phyloP scores from a whole-genome alignment of 92 coral and sea anemone species.

The Epizoanthus ramosus region DNA sequence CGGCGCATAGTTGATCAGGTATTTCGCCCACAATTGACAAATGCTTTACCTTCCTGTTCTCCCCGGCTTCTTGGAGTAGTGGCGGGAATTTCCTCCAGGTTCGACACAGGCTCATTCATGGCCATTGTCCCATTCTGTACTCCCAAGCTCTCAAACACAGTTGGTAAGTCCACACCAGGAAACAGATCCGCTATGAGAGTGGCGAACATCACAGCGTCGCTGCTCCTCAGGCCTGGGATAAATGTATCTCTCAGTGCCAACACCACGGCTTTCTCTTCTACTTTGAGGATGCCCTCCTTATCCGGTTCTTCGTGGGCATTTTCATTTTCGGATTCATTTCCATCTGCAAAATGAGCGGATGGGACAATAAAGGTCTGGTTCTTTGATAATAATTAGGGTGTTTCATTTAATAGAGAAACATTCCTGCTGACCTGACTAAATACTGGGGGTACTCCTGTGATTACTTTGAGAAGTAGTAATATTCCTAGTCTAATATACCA shows the following conservation, averaged over 20 bases:
- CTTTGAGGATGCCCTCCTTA: constrained; percentile 46
- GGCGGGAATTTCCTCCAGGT: constrained; percentile 84
- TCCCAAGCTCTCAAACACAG: constrained; percentile 84
- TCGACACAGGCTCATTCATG: constrained; percentile 76
- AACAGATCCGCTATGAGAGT: constrained; percentile 84
- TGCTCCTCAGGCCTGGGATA: constrained; percentile 83
- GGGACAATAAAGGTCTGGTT: too few relatives aligned
- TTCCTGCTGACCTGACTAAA: too few relatives aligned
- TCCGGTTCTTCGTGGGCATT: constrained; percentile 33
- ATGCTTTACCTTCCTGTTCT: constrained; percentile 45
- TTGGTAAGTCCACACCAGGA: constrained; percentile 80
- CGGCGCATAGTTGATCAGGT: too few relatives aligned
- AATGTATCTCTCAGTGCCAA: constrained; percentile 85
- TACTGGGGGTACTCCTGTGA: too few relatives aligned
- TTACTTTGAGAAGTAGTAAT: too few relatives aligned
- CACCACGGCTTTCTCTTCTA: constrained; percentile 85
- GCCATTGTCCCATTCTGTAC: constrained; percentile 64
- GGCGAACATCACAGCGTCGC: constrained; percentile 94
- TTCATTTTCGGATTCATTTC: constrained; percentile 3
- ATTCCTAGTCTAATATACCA: too few relatives aligned
- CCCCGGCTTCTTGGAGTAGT: constrained; percentile 46
- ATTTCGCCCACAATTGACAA: not conserved
- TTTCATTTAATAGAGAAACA: too few relatives aligned
- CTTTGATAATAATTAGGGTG: too few relatives aligned
- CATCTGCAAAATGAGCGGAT: not conserved